Evolutionary conservation across 92 coral and sea anemone genomes (phyloP), one percentile per base, ranked within the genome.

Genomic region (Porites cylindrica): DNA sequence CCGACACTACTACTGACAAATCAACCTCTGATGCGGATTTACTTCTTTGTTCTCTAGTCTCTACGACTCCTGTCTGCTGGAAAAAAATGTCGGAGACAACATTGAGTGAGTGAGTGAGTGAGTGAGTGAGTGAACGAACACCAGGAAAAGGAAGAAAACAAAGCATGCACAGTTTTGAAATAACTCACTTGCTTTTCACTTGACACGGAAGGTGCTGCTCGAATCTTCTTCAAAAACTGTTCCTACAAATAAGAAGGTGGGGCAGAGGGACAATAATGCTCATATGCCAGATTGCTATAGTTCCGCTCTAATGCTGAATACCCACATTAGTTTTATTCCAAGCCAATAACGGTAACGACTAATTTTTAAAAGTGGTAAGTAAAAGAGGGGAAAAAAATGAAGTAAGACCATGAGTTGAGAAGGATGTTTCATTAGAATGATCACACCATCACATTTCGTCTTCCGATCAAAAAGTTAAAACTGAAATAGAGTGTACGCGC

Each of bases 221-320:
- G 93, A 32, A 96, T 96, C 86, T 79, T 94, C 71, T 66, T 81
- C 61, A 91, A 86, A 65, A 90, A 96, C 54, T 94, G 91, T 19
- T 88, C 95, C 98, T 96, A 64, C 11, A 60, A 54, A 69, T 21
- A 12, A 13, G 60, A 84, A 11, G 11, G 70, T 3, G 21, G 38
- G 10, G 11, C 13, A 76, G 67, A 51, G 69, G n/a, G 13, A 70
- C 60, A 16, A 72, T 54, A 9, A 11, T 56, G 3, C 4, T 8
- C 7, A 51, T 74, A 1, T 51, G n/a, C 29, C 53, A 11, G 72
- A 23, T 23, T 67, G 72, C 13, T 59, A 9, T 11, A 58, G 17
- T 59, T 59, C 17, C 17, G 6, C 5, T 38, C 47, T 38, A 4
- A 38, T 38, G 47, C 47, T 38, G 6, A 38, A 38, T 38, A 38